A percentile compares a stretch with the other conserved stretches of the same genome.
Conservation (phyloP, 2,888 invertebrate genomes). For the Rhingia rostrata region DNA sequence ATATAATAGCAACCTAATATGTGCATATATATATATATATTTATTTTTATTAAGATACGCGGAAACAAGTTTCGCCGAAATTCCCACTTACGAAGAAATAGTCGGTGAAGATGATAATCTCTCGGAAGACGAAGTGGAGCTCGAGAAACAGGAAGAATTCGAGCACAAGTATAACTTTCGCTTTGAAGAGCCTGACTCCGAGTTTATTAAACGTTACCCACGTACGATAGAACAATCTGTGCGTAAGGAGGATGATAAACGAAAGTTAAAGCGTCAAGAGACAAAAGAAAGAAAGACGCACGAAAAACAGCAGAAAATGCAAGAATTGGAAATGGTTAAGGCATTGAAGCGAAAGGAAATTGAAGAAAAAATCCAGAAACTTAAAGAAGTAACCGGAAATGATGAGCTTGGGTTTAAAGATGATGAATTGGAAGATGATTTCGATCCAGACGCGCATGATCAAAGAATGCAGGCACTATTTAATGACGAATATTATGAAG, state of each 20-base stretch:
- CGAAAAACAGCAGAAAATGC: slow-evolving; percentile 91
- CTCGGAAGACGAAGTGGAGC: slow-evolving; percentile 90
- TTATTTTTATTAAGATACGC: slow-evolving; percentile 82
- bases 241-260: slow-evolving; percentile 90
- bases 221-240: slow-evolving; percentile 93
- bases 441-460: slow-evolving; percentile 95
- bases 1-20: not conserved
- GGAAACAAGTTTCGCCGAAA: slow-evolving; percentile 84
- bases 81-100: slow-evolving; percentile 87
- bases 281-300: slow-evolving; percentile 88
- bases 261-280: slow-evolving; percentile 91
- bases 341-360: slow-evolving; percentile 95
- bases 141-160: slow-evolving; percentile 94
- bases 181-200: slow-evolving; percentile 97
- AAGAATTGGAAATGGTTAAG: slow-evolving; percentile 94
- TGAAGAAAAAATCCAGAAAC: slow-evolving; percentile 91
- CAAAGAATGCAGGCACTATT: slow-evolving; percentile 93
- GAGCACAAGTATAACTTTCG: slow-evolving; percentile 98
- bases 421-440: slow-evolving; percentile 93
- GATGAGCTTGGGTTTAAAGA: slow-evolving; percentile 85
- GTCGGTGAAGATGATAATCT: slow-evolving; percentile 85
- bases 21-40: not conserved
- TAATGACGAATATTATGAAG: slow-evolving; percentile 93
- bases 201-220: slow-evolving; percentile 96
- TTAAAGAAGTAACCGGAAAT: slow-evolving; percentile 95